phyloP scores from a whole-genome alignment of 2,888 invertebrate genomes.

The Stegophylla sp. region DNA sequence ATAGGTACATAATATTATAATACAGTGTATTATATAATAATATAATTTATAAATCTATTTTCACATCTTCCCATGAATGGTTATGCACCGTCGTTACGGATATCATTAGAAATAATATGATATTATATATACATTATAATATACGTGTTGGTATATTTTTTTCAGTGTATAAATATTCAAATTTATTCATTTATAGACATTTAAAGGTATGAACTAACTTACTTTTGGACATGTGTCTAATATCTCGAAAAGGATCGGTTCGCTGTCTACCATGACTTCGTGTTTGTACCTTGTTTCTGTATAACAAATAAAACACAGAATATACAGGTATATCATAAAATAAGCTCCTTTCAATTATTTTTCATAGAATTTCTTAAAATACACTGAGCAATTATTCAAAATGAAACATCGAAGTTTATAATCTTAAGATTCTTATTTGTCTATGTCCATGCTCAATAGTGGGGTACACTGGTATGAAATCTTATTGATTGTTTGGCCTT shows the following conservation, averaged over 20 bases:
- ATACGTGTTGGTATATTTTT: neutral
- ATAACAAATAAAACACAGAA: conserved; percentile 1
- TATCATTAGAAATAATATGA: too few species aligned
- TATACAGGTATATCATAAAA: neutral
- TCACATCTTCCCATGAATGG: too few species aligned
- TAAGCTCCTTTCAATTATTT: neutral
- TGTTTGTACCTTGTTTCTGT: conserved; percentile 72
- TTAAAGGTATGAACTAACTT: conserved; percentile 62
- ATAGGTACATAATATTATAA: too few species aligned
- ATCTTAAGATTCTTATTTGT: neutral
- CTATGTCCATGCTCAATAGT: too few species aligned
- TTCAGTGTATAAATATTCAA: neutral
- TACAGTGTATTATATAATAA: too few species aligned
- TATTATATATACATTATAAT: too few species aligned
- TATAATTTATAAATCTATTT: too few species aligned
- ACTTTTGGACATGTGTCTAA: conserved; percentile 88
- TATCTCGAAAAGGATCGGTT: conserved; percentile 88
- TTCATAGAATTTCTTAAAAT: neutral
- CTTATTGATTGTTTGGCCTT: conserved; percentile 32
- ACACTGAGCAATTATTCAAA: neutral
- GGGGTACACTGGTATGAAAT: neutral
- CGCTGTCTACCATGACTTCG: conserved; percentile 85
- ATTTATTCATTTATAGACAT: neutral
- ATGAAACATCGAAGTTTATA: conserved; percentile 6
- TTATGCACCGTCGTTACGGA: too few species aligned